A percentile compares a stretch with the other conserved stretches of the same genome.
Conservation (phyloP, 2,797 vertebrate species). For the Ceyx erithaca region DNA sequence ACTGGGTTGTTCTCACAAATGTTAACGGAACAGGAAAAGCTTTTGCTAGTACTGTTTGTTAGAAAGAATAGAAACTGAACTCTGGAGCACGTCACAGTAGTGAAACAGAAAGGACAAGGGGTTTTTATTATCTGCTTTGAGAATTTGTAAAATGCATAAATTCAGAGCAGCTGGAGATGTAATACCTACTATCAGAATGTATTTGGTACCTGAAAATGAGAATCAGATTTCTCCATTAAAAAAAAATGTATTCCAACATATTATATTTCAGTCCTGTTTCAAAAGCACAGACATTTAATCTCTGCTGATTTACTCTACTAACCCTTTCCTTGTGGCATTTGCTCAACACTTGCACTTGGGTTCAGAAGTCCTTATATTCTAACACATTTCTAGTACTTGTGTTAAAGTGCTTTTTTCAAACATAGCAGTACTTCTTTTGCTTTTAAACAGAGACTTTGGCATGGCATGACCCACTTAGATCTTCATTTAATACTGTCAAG, state of each 20-base stretch:
- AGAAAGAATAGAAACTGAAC: background rate
- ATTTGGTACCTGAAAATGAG: background rate
- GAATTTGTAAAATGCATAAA: background rate
- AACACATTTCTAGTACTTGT: background rate
- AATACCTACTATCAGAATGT: background rate
- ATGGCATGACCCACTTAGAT: background rate
- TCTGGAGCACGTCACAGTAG: background rate
- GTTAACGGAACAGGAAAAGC: background rate
- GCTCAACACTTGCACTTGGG: background rate
- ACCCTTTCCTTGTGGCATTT: background rate
- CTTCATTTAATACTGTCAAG: background rate
- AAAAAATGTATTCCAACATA: background rate
- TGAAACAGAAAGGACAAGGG: background rate
- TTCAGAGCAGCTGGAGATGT: background rate
- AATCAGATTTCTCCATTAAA: background rate
- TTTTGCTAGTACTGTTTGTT: background rate
- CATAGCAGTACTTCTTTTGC: background rate
- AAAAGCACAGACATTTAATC: background rate
- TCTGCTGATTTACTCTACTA: slow-evolving; percentile 24
- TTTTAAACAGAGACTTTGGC: background rate
- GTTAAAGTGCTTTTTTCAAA: background rate
- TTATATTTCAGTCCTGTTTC: background rate
- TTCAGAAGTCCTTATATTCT: background rate
- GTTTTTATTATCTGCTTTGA: background rate
- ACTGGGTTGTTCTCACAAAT: background rate